phyloP scores from a whole-genome alignment of 2,797 vertebrate species.

The Parambassis ranga region DNA sequence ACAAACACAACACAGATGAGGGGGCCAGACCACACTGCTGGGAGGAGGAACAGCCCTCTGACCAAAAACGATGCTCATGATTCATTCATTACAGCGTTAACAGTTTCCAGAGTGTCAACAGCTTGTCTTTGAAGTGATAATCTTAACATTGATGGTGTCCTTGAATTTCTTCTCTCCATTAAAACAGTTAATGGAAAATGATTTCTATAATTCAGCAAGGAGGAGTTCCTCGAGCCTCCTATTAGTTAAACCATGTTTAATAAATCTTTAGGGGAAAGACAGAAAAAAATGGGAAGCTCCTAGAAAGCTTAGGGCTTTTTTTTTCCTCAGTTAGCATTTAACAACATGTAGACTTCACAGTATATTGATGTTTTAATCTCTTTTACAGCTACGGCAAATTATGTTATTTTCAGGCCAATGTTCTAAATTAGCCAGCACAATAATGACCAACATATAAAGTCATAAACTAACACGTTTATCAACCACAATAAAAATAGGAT shows the following conservation, averaged over 20 bases:
- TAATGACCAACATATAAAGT: too few species aligned
- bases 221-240: slow-evolving; percentile 70
- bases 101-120: slow-evolving; percentile 77
- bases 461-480: too few species aligned
- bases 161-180: slow-evolving; percentile 77
- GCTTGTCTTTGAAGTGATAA: slow-evolving; percentile 84
- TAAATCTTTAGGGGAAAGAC: slow-evolving; percentile 69
- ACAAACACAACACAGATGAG: slow-evolving; percentile 42
- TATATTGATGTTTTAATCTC: slow-evolving; percentile 2
- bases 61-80: slow-evolving; percentile 74
- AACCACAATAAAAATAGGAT: too few species aligned
- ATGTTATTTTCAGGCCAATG: too few species aligned
- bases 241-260: slow-evolving; percentile 76
- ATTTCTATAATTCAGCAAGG: slow-evolving; percentile 78
- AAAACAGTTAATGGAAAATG: slow-evolving; percentile 80
- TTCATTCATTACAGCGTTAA: slow-evolving; percentile 80
- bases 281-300: slow-evolving; percentile 38
- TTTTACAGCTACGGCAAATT: background rate
- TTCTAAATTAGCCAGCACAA: too few species aligned
- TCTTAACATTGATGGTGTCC: slow-evolving; percentile 80
- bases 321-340: slow-evolving; percentile 23
- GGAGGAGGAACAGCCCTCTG: slow-evolving; percentile 57
- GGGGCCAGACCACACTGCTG: slow-evolving; percentile 44
- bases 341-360: slow-evolving; percentile 13
- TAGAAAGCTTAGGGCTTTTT: slow-evolving; percentile 29